Base-by-base conservation (phyloP, 2,797 vertebrate genomes). In the Steatocranus sp. region DNA sequence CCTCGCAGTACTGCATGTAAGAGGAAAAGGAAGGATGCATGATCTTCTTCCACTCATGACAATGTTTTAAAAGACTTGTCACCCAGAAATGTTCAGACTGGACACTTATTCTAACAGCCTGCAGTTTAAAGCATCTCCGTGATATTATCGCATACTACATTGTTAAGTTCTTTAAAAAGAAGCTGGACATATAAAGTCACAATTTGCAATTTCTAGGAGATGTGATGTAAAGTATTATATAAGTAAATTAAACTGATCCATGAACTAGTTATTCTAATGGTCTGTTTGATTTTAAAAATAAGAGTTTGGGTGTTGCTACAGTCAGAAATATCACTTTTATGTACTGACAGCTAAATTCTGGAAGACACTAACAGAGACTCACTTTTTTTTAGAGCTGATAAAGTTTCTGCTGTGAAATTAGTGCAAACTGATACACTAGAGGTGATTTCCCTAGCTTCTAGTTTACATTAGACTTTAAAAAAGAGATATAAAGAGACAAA, bases 141-240 rank as follows among this genome's bases (percentile, higher is more conserved):
- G 7, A 23, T 38, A 38, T 38, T 38, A 66, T 66, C 2, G 0
- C 61, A 66, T 23, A 15, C 7, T 66, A 38, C 61, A 66, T 15
- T 61, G 18, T 36, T 38, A 38, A 38, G 34, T 38, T 38, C 0
- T 66, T 9, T 14, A 38, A 63, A 48, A 66, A 38, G 61, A 38
- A 66, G 61, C 3, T 66, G 61, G 34, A 66, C n/a, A 66, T 1
- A 23, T 38, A 66, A 66, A 14, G 61, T 38, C 11, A 38, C n/a
- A 38, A 66, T 38, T 66, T n/a, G n/a, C n/a, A n/a, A n/a, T n/a
- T n/a, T n/a, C n/a, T n/a, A n/a, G n/a, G n/a, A n/a, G n/a, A n/a
- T n/a, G n/a, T n/a, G n/a, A n/a, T n/a, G n/a, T n/a, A n/a, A 63
- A 63, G 58, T 12, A 38, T 66, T 66, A 66, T 38, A 66, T 66